phyloP scores from a whole-genome alignment of 2,797 vertebrate species.

The Aulostomus chinensis region DNA sequence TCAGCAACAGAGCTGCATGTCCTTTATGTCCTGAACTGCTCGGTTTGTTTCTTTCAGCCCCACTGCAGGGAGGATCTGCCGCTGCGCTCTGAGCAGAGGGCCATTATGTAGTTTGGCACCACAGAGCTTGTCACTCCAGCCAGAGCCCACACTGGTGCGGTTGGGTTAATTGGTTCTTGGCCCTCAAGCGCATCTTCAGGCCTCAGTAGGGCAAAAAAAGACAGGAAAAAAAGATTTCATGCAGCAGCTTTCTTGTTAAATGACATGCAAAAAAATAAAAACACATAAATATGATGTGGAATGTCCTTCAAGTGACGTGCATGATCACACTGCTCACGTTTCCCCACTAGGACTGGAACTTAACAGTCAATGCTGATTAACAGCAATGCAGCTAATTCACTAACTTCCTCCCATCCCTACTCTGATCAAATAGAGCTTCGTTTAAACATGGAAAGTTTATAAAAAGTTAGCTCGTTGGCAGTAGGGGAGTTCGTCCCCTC shows the following conservation, averaged over 20 bases:
- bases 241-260: too few species aligned
- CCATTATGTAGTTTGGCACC: slow-evolving; percentile 45
- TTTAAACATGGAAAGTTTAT: slow-evolving; percentile 14
- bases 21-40: slow-evolving; percentile 19
- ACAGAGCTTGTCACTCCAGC: slow-evolving; percentile 37
- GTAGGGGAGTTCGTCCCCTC: slow-evolving; percentile 2
- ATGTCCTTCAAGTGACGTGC: too few species aligned
- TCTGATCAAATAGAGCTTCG: slow-evolving; percentile 2
- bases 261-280: too few species aligned
- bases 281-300: too few species aligned
- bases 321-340: too few species aligned
- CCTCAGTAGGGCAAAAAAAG: background rate
- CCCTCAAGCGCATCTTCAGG: slow-evolving; percentile 31
- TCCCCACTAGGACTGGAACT: too few species aligned
- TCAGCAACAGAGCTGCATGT: slow-evolving; percentile 9
- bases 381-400: slow-evolving; percentile 2
- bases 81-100: slow-evolving; percentile 19
- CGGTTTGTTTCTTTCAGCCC: slow-evolving; percentile 26
- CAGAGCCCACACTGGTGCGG: slow-evolving; percentile 21
- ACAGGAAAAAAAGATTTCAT: background rate
- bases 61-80: slow-evolving; percentile 30
- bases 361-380: too few species aligned
- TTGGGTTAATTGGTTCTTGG: slow-evolving; percentile 64
- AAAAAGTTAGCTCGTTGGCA: slow-evolving; percentile 2
- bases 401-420: slow-evolving; percentile 1